Conservation (phyloP, 2,888 invertebrate genomes). For the Drosophila pseudotakahashii region DNA sequence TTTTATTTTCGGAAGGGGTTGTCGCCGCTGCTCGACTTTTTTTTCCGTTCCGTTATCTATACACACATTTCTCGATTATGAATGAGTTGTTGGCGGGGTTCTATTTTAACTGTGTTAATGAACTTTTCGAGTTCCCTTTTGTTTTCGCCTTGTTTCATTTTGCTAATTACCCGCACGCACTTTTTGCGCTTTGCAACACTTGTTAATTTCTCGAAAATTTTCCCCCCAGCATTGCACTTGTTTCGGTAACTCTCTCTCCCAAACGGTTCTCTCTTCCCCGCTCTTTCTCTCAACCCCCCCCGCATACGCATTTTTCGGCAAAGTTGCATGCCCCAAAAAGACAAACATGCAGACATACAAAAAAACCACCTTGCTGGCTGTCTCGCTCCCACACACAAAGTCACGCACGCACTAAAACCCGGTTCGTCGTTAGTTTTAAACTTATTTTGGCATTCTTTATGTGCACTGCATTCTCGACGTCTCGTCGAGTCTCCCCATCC, state of each 20-base stretch:
- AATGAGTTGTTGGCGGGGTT: slow-evolving; percentile 52
- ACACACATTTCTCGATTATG: slow-evolving; percentile 66
- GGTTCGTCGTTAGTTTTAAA: slow-evolving; percentile 71
- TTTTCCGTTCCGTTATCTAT: slow-evolving; percentile 65
- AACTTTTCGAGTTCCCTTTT: slow-evolving; percentile 50
- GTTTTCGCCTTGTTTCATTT: background rate
- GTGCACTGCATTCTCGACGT: slow-evolving; percentile 65
- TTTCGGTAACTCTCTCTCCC: slow-evolving; percentile 40
- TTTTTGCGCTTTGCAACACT: slow-evolving; percentile 48
- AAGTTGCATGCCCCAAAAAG: slow-evolving; percentile 72
- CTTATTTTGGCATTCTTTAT: slow-evolving; percentile 79
- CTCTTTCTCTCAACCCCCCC: slow-evolving; percentile 30
- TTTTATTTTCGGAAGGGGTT: slow-evolving; percentile 35
- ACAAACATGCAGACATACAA: slow-evolving; percentile 47
- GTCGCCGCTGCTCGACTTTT: slow-evolving; percentile 18
- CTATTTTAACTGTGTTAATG: slow-evolving; percentile 64
- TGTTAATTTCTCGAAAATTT: slow-evolving; percentile 52
- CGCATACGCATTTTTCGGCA: slow-evolving; percentile 64
- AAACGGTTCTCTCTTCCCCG: slow-evolving; percentile 13
- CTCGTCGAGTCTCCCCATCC: slow-evolving; percentile 44
- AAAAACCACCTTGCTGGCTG: slow-evolving; percentile 38
- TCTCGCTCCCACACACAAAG: slow-evolving; percentile 16
- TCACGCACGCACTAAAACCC: slow-evolving; percentile 40
- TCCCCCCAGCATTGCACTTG: slow-evolving; percentile 63
- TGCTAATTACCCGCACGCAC: slow-evolving; percentile 53